Evolutionary conservation across 2,797 vertebrate species (phyloP), one percentile per base, ranked within the genome.

Genomic region (Pyrocephalus nanus): DNA sequence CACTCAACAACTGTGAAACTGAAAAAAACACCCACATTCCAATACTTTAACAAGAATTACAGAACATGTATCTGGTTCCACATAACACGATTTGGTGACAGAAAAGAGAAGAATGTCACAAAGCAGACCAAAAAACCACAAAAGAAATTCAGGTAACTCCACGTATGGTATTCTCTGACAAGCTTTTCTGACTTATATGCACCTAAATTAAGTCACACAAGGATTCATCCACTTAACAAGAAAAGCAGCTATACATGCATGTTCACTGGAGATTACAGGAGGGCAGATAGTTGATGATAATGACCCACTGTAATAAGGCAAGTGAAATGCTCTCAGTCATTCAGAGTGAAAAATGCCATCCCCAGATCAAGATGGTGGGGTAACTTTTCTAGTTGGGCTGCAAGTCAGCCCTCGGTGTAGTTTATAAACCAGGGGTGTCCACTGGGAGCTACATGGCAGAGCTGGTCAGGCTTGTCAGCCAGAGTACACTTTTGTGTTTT

Each of bases 31-130:
- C 1, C 4, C 14, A 30, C 36, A 38, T 58, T 88, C 40, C 85
- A 26, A 40, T 80, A 45, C 84, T 72, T 55, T 67, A 62, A 54
- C 20, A 58, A 64, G 38, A 57, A 32, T 69, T 69, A 61, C 15
- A 30, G 29, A 58, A 23, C 10, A n/a, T 4, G 15, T 48, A 27
- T 51, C 64, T 67, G 57, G 36, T 88, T 64, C 32, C 36, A 67
- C 11, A 15, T 48, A 48, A 38, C 3, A 8, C 0, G 1, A 20
- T 64, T 60, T 26, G 45, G 40, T 80, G 54, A 36, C 0, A 2
- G 18, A 11, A 32, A 64, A 67, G n/a, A 71, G 48, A 57, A 90
- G 20, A 1, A 15, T 15, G 36, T 75, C 25, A 84, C 18, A 73
- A 69, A 89, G 67, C 27, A 45, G 57, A 27, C 5, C 0, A 6